Evolutionary conservation across 2,113 vertebrate genomes (phyloP), one percentile per base, ranked within the genome.

Genomic region (Lamprotornis superbus): DNA sequence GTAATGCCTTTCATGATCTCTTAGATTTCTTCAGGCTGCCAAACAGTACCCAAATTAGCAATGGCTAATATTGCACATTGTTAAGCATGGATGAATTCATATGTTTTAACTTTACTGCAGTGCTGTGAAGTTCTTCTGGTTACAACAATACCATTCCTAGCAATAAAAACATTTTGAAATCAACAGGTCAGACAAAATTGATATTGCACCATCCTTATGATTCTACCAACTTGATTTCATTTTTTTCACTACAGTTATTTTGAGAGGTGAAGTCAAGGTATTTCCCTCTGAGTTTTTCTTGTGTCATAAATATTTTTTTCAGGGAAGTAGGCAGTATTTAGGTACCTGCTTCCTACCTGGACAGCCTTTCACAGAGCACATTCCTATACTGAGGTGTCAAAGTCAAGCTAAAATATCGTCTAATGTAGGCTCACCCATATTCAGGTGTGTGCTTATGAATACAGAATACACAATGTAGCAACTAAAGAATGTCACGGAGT

Each of bases 351-450:
- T 70, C 10, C 52, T 94, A 86, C 61, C n/a, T 78, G 81, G 78
- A 87, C 63, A 87, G 42, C 4, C 75, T 88, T 84, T 94, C 65
- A 64, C 46, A 76, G 91, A 81, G 5, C 14, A 37, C 59, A 42
- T 86, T 97, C 8, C 27, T 88, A 87, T 91, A 85, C 46, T 56
- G 94, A 86, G 19, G 37, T 56, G 89, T 90, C 40, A 49, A 84
- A 93, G 25, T 73, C 28, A 57, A 75, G 56, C 14, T 87, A 85
- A 74, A 31, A 68, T 15, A 33, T 39, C 78, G 61, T 67, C 40
- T 95, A 11, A 59, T 40, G 11, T 42, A 60, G 14, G 8, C 81
- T 52, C 27, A 93, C 81, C 24, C 49, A 65, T 74, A 82, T 76
- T 83, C 18, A 60, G 17, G 21, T 63, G 17, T 83, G 15, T 49